phyloP scores from a whole-genome alignment of 1,140 invertebrate species.

The Rhagoletis pomonella region DNA sequence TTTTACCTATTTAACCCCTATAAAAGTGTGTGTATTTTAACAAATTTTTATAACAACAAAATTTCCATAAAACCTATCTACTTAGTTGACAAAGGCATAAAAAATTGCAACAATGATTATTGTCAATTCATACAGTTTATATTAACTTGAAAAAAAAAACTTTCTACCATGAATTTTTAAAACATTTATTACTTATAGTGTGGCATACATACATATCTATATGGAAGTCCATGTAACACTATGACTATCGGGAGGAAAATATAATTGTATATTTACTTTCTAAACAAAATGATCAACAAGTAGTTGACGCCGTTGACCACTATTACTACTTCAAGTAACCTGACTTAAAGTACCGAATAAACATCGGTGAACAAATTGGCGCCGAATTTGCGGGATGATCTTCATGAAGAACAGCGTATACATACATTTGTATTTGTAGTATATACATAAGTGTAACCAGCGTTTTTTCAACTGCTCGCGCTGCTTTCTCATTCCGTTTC shows the following conservation, averaged over 20 bases:
- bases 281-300: constrained; percentile 18
- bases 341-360: constrained; percentile 3
- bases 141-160: neutral
- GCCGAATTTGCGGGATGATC: neutral
- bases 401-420: neutral
- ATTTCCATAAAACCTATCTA: constrained; percentile 51
- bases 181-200: neutral
- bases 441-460: too few relatives aligned
- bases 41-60: constrained; percentile 49
- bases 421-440: too few relatives aligned
- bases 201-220: neutral
- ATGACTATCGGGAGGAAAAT: constrained; percentile 22
- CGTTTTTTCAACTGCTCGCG: neutral
- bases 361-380: neutral
- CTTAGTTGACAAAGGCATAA: neutral
- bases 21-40: constrained; percentile 6
- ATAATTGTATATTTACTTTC: constrained; percentile 1
- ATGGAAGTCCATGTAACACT: constrained; percentile 35
- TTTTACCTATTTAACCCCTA: constrained; percentile 48
- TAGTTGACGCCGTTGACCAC: neutral
- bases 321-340: constrained; percentile 4
- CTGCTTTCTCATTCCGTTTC: neutral
- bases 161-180: neutral
- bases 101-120: constrained; percentile 41
- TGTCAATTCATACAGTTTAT: constrained; percentile 4